Percentiles rank a stretch among this genome's conserved stretches.
Conservation (phyloP, 92 coral and sea anemone genomes). For the Epizoanthus rinbou region DNA sequence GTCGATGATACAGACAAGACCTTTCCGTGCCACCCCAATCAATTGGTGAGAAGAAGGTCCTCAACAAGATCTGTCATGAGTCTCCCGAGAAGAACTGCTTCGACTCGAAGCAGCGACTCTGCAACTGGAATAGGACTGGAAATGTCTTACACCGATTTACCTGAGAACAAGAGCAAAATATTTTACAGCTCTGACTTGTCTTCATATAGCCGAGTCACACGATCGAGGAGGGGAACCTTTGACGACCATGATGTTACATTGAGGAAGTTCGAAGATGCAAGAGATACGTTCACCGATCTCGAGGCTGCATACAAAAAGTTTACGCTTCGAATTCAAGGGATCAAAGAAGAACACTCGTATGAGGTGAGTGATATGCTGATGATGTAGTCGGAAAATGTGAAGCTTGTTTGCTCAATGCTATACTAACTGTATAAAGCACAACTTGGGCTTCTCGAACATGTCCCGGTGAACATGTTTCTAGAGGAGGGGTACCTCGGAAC, state of each 20-base stretch:
- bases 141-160: slow-evolving; percentile 60
- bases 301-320: slow-evolving; percentile 92
- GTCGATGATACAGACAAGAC: not conserved
- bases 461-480: too few relatives aligned
- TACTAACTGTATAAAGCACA: not conserved
- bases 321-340: slow-evolving; percentile 74
- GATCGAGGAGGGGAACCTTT: slow-evolving; percentile 62
- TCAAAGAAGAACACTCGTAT: slow-evolving; percentile 73
- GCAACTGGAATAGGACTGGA: not conserved
- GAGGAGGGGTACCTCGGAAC: too few relatives aligned
- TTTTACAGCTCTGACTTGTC: slow-evolving; percentile 56
- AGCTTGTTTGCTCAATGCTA: not conserved
- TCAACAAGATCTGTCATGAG: slow-evolving; percentile 5
- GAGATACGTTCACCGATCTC: slow-evolving; percentile 90
- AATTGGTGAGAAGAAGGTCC: not conserved
- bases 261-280: slow-evolving; percentile 87
- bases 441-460: too few relatives aligned
- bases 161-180: slow-evolving; percentile 62
- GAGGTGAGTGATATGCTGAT: slow-evolving; percentile 60
- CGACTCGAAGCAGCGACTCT: slow-evolving; percentile 13
- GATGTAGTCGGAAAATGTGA: not conserved
- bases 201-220: slow-evolving; percentile 81
- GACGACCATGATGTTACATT: slow-evolving; percentile 82
- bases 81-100: slow-evolving; percentile 2
- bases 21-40: too few relatives aligned